Percentiles rank a stretch among this genome's conserved stretches.
These are phyloP conservation scores for Cephalopachus bancanus DNA, from an alignment of 2,797 vertebrate species.

Conservation along the genomic window DNA sequence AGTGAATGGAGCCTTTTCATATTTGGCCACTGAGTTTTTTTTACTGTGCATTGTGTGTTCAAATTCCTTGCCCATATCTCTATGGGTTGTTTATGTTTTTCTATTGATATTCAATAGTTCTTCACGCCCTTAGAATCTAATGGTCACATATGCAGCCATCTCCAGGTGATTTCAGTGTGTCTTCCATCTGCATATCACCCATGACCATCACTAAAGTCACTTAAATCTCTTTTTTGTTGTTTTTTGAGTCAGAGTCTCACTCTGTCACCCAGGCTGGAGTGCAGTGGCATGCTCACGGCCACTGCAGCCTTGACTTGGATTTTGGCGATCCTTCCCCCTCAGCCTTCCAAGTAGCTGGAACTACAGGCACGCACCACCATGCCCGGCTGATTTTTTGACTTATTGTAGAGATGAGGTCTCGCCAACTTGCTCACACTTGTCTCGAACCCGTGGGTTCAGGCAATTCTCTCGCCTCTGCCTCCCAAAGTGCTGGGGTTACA, in stretches of 20 bases:
- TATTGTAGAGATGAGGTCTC: not conserved
- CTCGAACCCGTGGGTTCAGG: not conserved
- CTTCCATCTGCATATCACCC: not conserved
- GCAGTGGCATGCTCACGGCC: not conserved
- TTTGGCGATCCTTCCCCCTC: not conserved
- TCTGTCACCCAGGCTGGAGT: not conserved
- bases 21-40: not conserved
- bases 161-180: not conserved
- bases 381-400: not conserved
- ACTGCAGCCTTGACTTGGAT: not conserved
- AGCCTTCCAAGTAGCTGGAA: not conserved
- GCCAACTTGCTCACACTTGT: not conserved
- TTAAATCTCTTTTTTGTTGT: not conserved
- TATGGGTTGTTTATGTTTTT: not conserved
- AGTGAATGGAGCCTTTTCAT: not conserved
- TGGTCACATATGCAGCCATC: not conserved
- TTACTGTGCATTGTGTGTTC: not conserved
- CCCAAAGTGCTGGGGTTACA: no score
- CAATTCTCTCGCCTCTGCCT: no score
- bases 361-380: not conserved
- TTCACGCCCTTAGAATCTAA: conserved; percentile 6
- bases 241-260: not conserved
- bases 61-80: conserved; percentile 21
- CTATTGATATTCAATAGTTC: not conserved
- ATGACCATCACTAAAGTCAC: not conserved